Evolutionary conservation across 2,797 vertebrate species (phyloP), one percentile per base, ranked within the genome.

Genomic region (Macroramphosus scolopax): DNA sequence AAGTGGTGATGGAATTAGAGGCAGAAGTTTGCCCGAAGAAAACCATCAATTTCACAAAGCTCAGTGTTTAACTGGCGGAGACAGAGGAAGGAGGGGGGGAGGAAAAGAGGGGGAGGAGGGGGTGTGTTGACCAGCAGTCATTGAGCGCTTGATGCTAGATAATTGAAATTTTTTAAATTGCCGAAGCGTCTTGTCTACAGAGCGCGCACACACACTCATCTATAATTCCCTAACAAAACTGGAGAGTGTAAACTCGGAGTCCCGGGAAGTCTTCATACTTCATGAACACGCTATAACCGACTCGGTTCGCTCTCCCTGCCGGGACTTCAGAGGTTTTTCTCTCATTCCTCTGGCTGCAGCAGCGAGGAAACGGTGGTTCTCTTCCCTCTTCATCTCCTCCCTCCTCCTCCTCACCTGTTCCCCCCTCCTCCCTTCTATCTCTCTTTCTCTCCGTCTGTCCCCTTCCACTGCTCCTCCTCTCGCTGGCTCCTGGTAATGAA

Each of bases 401-500:
- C 25, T 47, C 41, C 39, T 40, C 39, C 52, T 49, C 22, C 20
- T 17, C 43, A 55, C 52, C 30, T 3, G 0, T 47, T 44, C 71
- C 52, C 53, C 26, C 25, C 56, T 40, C 65, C 69, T 47, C 71
- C 51, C 60, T 48, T 66, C 38, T 62, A 64, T 68, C 56, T 59
- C 63, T 69, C 63, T 45, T 57, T 53, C 66, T 70, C 53, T 50
- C 63, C 38, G 51, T n/a, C n/a, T 66, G 58, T 63, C 60, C 10
- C 37, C 51, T 39, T 51, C 56, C 50, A 66, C 77, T 34, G 2
- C 71, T 81, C 63, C 65, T 73, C 67, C 63, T 77, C n/a, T 81
- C 81, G 68, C 85, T 72, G 81, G 80, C 71, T 78, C 74, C 67
- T 76, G 68, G 75, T 80, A 89, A 83, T 81, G 62, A 83, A 81